Evolutionary conservation across 2,888 invertebrate genomes (phyloP), one percentile per base, ranked within the genome.

Genomic region (Smittia sp.): DNA sequence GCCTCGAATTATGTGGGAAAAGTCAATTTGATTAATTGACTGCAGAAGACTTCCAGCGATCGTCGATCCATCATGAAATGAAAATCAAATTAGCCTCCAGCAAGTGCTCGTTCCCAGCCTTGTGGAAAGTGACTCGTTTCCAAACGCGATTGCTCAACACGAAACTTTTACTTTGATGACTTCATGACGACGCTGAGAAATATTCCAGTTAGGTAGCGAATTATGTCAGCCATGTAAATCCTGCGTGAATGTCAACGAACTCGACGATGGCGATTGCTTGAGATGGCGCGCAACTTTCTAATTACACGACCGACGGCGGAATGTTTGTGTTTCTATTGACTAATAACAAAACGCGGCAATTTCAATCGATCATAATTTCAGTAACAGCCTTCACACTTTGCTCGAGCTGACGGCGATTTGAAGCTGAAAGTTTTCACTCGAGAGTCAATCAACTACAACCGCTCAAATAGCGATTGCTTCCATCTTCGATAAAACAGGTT

Each of bases 361-460:
- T 18, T 22, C 58, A 58, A 58, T 58, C 58, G 58, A 58, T 58
- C 58, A 58, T 58, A 22, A 46, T 46, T 58, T 58, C 46, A 46
- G 2, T 22, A 46, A 41, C 68, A 68, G 24, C 68, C 68, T 68
- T 68, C 68, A 68, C 68, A 68, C 68, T 25, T 65, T 7, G 7
- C 25, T n/a, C 63, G n/a, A 27, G 9, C 20, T 15, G 32, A 20
- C 66, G 15, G 24, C 9, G 1, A 41, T 46, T 20, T 67, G n/a
- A 22, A 67, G 66, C 66, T 67, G 38, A 38, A 67, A 15, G 15
- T 24, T 67, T n/a, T 20, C 15, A 11, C 20, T 38, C 39, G 41
- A 24, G 46, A n/a, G n/a, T n/a, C 41, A 65, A n/a, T 46, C 15
- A 13, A 7, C 20, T 13, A 3, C n/a, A 68, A 46, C 22, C 41